phyloP scores from a whole-genome alignment of 2,888 invertebrate genomes.

The Rhopalosiphum nymphaeae region DNA sequence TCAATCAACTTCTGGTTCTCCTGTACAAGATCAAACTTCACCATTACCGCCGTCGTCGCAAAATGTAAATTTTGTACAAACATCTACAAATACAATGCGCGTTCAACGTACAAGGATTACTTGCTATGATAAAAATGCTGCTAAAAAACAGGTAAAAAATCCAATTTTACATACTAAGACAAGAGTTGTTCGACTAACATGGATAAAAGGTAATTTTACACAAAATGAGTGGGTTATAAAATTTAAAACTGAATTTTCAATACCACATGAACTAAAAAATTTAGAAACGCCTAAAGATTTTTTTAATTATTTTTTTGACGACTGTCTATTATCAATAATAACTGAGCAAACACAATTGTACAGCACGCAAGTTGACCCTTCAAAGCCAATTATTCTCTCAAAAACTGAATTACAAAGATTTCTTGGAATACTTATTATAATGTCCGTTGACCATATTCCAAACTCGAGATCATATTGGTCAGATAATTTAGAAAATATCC shows the following conservation, averaged over 20 bases:
- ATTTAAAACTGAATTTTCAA: not conserved
- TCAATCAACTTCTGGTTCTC: not conserved
- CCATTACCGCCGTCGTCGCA: not conserved
- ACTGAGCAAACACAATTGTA: too few relatives aligned
- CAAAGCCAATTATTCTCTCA: too few relatives aligned
- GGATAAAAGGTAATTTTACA: too few relatives aligned
- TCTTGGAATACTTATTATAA: not conserved
- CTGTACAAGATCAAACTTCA: conserved; percentile 6
- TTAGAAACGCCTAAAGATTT: not conserved
- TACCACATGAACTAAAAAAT: not conserved
- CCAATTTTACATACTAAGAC: not conserved
- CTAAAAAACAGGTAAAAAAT: not conserved
- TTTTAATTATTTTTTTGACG: too few relatives aligned
- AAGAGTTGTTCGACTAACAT: not conserved
- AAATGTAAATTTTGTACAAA: not conserved
- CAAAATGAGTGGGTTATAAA: not conserved
- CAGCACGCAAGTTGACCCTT: too few relatives aligned
- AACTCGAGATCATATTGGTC: conserved; percentile 3
- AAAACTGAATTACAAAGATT: not conserved
- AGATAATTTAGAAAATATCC: not conserved
- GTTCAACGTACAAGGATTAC: not conserved
- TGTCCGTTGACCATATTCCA: conserved; percentile 3
- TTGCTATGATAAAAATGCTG: not conserved
- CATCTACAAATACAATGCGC: not conserved
- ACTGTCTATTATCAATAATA: too few relatives aligned